phyloP scores from a whole-genome alignment of 1,140 invertebrate species.

The Trinorchestia longiramus region DNA sequence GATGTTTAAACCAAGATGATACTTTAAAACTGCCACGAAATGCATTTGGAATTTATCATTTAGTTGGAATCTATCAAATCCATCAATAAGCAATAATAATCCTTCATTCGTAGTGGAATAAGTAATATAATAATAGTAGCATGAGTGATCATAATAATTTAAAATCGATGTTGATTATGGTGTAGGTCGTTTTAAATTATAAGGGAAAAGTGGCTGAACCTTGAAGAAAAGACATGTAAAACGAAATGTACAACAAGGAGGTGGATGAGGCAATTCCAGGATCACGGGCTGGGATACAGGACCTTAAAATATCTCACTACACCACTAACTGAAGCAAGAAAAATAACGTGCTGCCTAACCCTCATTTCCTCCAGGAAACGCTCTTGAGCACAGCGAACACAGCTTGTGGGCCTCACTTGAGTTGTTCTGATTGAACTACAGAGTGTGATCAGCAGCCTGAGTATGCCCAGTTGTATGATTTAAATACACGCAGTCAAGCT shows the following conservation, averaged over 20 bases:
- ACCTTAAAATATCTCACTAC: background rate
- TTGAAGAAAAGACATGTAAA: background rate
- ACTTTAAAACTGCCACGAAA: background rate
- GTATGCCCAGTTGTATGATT: no score
- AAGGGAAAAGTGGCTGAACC: background rate
- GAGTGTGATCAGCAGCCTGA: background rate
- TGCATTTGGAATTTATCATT: background rate
- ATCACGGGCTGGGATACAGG: background rate
- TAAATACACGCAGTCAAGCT: no score
- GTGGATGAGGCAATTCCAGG: background rate
- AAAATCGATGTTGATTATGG: background rate
- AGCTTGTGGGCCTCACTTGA: background rate
- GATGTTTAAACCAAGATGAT: background rate
- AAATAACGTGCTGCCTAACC: background rate
- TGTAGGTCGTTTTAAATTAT: background rate
- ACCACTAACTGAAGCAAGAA: background rate
- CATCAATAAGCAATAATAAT: background rate
- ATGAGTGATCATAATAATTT: background rate
- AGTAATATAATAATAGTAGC: background rate
- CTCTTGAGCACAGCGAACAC: no score
- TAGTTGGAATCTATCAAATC: background rate
- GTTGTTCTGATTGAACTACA: background rate
- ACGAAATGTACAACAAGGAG: background rate
- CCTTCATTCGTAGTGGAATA: background rate
- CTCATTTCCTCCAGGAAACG: background rate